Base-by-base conservation (phyloP, 1,140 invertebrate species). In the Drosophila hydei region DNA sequence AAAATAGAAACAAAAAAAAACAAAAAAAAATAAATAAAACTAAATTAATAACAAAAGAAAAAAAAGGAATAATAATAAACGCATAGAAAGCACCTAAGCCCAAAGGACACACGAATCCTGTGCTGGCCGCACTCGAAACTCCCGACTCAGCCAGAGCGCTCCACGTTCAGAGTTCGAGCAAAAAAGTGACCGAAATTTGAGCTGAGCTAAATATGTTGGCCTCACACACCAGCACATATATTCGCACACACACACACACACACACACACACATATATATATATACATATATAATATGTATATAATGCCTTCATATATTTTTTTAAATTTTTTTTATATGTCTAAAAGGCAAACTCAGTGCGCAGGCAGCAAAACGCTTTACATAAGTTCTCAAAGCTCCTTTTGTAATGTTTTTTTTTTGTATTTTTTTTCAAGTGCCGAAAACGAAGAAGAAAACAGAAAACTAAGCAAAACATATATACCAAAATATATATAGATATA, bases 301-400 rank as follows among this genome's bases (percentile, higher is more conserved):
- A 25, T 36, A 51, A 30, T 30, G 27, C 19, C 43, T 60, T 12
- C 16, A 59, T 33, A 42, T 33, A 33, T 51, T 27, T 40, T 55
- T 54, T 55, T 23, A 1, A 0, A 8, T 38, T 21, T 54, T 21
- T 55, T 55, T 55, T 54, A 33, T 33, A 11, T 33, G 23, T 27
- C 47, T 14, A 40, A 47, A 45, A 47, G 65, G 58, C 40, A 19
- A 52, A 36, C 23, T 30, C 42, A 67, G 62, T 72, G 63, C 56
- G 70, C 62, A 79, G 59, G 67, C 58, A 73, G 58, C 73, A 70
- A 69, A 67, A 73, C 54, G 54, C 72, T 84, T 84, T 84, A 84
- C 80, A 84, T 84, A 84, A 84, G 80, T 73, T 79, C 61, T 59
- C 73, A 70, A 76, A 48, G 47, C 59, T 51, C 47, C 65, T 62